Evolutionary conservation across 2,797 vertebrate species (phyloP).

Genomic region (Dicrostonyx torquatus): DNA sequence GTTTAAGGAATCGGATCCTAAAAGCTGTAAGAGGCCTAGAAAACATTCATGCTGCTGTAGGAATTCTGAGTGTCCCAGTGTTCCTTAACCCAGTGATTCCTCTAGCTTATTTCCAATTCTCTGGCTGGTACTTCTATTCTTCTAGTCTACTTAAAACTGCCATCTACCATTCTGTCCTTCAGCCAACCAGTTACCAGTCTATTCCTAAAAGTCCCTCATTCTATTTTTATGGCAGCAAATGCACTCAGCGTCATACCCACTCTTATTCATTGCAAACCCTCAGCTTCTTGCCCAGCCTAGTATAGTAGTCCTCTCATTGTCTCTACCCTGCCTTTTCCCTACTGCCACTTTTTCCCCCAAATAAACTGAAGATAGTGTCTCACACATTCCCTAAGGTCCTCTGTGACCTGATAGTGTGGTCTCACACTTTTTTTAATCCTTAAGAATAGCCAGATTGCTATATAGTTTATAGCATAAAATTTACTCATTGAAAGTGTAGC

Average conservation of each 20-base stretch:
- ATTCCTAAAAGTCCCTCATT: slow-evolving; percentile 44
- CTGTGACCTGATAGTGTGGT: background rate
- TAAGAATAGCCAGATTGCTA: background rate
- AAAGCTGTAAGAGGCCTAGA: slow-evolving; percentile 14
- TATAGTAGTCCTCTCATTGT: background rate
- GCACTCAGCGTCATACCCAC: background rate
- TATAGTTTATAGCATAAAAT: background rate
- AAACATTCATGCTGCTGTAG: background rate
- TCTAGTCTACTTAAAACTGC: slow-evolving; percentile 43
- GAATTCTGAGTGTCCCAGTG: background rate
- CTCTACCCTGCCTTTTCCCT: background rate
- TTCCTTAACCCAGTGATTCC: background rate
- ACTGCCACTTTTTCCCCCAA: background rate
- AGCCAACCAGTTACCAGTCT: slow-evolving; percentile 5
- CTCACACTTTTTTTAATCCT: background rate
- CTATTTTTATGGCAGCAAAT: slow-evolving; percentile 2
- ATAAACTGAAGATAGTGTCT: background rate
- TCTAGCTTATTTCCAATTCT: slow-evolving; percentile 16
- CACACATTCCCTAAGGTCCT: background rate
- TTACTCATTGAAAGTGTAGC: background rate
- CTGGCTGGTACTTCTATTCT: background rate
- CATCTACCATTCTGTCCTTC: slow-evolving; percentile 15
- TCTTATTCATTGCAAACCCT: slow-evolving; percentile 14
- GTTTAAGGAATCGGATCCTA: background rate
- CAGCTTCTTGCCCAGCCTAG: background rate